A percentile compares a stretch with the other conserved stretches of the same genome.
Conservation (phyloP, 2,797 vertebrate species). For the Paramormyrops hopkinsi region DNA sequence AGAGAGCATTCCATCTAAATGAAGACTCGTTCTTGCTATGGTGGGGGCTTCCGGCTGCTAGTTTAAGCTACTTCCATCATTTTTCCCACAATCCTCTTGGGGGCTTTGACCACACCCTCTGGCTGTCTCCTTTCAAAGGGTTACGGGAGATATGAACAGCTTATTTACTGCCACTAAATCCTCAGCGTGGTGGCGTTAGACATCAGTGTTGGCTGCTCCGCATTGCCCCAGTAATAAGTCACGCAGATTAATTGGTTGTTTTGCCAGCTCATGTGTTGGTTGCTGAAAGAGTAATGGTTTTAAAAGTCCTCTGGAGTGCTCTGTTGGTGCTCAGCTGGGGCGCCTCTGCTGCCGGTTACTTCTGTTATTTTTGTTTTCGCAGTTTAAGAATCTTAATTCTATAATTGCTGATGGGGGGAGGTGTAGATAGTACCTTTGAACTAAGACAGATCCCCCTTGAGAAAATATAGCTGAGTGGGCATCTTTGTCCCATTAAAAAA, state of each 20-base stretch:
- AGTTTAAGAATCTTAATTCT: not conserved
- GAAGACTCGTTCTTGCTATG: not conserved
- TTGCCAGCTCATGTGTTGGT: not conserved
- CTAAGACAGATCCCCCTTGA: not conserved
- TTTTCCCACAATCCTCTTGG: not conserved
- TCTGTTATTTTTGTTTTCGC: not conserved
- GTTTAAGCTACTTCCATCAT: not conserved
- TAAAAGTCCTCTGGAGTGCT: not conserved
- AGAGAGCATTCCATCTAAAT: not conserved
- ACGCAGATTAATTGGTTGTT: not conserved
- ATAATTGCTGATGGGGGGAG: not conserved
- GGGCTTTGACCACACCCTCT: not conserved
- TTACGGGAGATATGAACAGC: not conserved
- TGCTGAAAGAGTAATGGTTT: not conserved
- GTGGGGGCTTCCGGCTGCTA: not conserved
- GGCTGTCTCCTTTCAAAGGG: not conserved
- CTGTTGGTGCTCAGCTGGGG: not conserved
- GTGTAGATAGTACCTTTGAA: not conserved
- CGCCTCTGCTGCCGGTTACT: not conserved
- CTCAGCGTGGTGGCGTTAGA: not conserved
- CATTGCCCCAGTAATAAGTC: not conserved
- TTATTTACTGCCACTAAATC: not conserved
- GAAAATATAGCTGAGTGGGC: not conserved
- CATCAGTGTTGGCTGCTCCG: not conserved
- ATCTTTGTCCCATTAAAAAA: not conserved